Base-by-base conservation (phyloP, 2,113 vertebrate genomes). In the Lophura nycthemera region DNA sequence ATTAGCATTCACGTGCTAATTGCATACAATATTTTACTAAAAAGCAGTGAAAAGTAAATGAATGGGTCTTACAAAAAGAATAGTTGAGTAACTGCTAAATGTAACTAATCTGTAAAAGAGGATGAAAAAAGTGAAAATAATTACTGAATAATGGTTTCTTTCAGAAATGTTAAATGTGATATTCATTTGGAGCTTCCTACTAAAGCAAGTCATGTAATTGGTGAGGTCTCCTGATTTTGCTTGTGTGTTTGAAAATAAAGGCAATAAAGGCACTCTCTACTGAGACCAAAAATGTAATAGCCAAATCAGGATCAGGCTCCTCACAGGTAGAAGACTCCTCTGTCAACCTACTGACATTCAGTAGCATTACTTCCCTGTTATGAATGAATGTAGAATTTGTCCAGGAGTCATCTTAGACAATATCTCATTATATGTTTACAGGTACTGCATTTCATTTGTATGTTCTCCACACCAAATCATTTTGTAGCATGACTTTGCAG, bases 101-200 rank as follows among this genome's bases (percentile, higher is more conserved):
- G 29, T 52, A 25, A 20, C 61, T 89, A 71, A 83, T 66, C 22
- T 81, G 47, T 21, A 74, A 70, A 48, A 77, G 13, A 57, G 70
- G 90, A 70, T 88, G 93, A 92, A 80, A 94, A 11, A 84, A 93
- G 47, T 20, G 29, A 84, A 95, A 95, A 88, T 77, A 94, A 96
- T 91, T 96, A 70, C 59, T 11, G 64, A 86, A 70, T 85, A 95
- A 90, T 61, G 88, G 47, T 90, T 95, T 94, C 38, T 92, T 97
- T 95, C 88, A 90, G 70, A 82, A 93, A 83, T 48, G 86, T 96
- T 97, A 94, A 89, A 82, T 10, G 16, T 72, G 82, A 52, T 72
- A 82, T 96, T 81, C 38, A 88, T 94, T 63, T 93, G 69, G 80
- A 96, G 74, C 38, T 90, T 72, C 65, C 94, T 96, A 95, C 89